phyloP scores from a whole-genome alignment of 2,888 invertebrate genomes.

The Sminthurides aquaticus region DNA sequence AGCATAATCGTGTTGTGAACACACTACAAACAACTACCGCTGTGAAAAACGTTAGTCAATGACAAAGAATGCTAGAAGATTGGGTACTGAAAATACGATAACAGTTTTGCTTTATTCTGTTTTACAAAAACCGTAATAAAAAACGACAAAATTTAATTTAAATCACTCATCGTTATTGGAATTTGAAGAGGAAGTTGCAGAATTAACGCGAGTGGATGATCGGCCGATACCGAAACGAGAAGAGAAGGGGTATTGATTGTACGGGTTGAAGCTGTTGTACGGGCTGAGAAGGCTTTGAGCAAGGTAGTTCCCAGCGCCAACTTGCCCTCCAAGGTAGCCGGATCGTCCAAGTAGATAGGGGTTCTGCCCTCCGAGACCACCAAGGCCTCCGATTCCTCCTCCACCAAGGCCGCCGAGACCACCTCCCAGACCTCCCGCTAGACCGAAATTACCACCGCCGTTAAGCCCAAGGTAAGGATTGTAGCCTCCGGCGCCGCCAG shows the following conservation, averaged over 20 bases:
- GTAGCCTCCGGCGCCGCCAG: not conserved
- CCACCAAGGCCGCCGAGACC: constrained; percentile 10
- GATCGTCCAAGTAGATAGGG: constrained; percentile 15
- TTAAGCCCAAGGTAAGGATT: constrained; percentile 7
- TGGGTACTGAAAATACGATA: too few relatives aligned
- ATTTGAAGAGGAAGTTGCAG: not conserved
- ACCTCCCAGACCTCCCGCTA: not conserved
- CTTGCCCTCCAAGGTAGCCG: not conserved
- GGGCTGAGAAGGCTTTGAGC: constrained; percentile 19
- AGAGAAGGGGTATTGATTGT: constrained; percentile 18
- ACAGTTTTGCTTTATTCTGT: too few relatives aligned
- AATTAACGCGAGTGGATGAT: constrained; percentile 11
- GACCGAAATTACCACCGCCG: not conserved
- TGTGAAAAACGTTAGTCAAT: too few relatives aligned
- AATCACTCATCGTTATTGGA: constrained; percentile 16
- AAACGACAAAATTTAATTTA: not conserved
- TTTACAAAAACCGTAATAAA: too few relatives aligned
- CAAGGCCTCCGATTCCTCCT: constrained; percentile 4
- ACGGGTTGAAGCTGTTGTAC: constrained; percentile 15
- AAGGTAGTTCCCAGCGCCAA: constrained; percentile 8
- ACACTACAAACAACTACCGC: too few relatives aligned
- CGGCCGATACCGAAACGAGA: constrained; percentile 15
- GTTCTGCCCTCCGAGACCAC: constrained; percentile 7
- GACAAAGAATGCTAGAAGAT: too few relatives aligned
- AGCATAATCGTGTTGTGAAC: too few relatives aligned